Evolutionary conservation across 2,888 invertebrate genomes (phyloP), one percentile per base, ranked within the genome.

Genomic region (Diachrysia chrysitis): DNA sequence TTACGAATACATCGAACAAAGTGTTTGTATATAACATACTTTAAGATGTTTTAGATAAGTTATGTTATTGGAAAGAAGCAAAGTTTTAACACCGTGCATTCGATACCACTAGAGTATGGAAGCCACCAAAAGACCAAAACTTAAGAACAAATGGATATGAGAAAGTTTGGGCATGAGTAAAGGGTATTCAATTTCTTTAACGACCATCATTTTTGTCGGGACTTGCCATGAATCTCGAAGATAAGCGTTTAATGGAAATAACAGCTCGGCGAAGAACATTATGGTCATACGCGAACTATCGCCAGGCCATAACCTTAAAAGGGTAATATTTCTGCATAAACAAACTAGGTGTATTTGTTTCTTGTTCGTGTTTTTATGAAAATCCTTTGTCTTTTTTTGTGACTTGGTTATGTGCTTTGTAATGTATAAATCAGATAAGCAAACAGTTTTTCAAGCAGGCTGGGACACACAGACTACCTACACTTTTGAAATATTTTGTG

Each of bases 231-330:
- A 92, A 93, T 93, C 92, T 92, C 87, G 79, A 87, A 92, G 93
- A 93, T 93, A 93, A 92, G 86, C 88, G 88, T 90, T 91, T 92
- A 92, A 93, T 92, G 91, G 90, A 90, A 91, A 92, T 92, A 92
- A 89, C 85, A 90, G 88, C 85, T 85, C 88, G 84, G 80, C 83
- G 78, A 81, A 83, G 87, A 88, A 85, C 90, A 89, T 90, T 88
- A 89, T 84, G 90, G 87, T 89, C 89, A 90, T 89, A 90, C 85
- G 85, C 83, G 87, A 91, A 91, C 88, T 89, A 90, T 89, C 86
- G 85, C 83, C 83, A 78, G 81, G 84, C 83, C 82, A 87, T 88
- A 90, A 88, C 87, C 88, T 85, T 86, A 84, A 82, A 83, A 85
- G 84, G 84, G 86, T 88, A 87, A 87, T 84, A 85, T 82, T 88